phyloP scores from a whole-genome alignment of 2,888 invertebrate species.

The Coelopa pilipes region DNA sequence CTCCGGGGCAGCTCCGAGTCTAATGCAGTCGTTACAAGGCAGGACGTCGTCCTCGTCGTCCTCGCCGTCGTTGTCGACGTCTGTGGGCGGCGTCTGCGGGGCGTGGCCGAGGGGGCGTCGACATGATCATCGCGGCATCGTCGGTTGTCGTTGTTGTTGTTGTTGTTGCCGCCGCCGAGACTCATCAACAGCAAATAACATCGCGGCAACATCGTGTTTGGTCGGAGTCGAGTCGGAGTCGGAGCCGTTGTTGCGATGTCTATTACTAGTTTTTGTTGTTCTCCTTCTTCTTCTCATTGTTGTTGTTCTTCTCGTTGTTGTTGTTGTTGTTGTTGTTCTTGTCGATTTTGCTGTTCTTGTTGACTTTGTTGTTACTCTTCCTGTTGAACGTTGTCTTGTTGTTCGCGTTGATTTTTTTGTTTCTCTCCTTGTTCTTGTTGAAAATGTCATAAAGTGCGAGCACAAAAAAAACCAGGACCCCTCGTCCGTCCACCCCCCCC shows the following conservation, averaged over 20 bases:
- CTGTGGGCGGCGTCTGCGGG: neutral
- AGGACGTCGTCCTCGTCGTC: no score
- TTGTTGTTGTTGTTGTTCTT: no score
- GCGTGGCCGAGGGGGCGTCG: neutral
- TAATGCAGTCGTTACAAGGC: no score
- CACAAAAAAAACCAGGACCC: neutral
- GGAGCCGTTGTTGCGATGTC: slow-evolving; percentile 4
- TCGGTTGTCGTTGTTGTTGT: no score
- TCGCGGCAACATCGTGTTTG: slow-evolving; percentile 21
- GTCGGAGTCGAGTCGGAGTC: neutral
- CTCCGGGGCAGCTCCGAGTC: no score
- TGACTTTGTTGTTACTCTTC: no score
- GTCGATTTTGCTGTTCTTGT: no score
- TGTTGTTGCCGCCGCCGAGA: neutral
- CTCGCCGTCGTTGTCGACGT: no score
- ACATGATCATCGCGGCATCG: slow-evolving; percentile 9
- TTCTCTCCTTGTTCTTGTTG: slow-evolving; percentile 5
- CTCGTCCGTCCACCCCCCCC: no score
- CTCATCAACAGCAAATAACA: slow-evolving; percentile 29
- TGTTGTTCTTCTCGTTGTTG: no score
- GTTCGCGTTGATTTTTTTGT: no score
- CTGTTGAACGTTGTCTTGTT: slow-evolving; percentile 16
- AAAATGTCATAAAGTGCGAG: slow-evolving; percentile 4
- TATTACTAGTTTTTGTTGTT: slow-evolving; percentile 11
- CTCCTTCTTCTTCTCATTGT: no score